Evolutionary conservation across 2,797 vertebrate species (phyloP).

Genomic region (Mustela erminea): DNA sequence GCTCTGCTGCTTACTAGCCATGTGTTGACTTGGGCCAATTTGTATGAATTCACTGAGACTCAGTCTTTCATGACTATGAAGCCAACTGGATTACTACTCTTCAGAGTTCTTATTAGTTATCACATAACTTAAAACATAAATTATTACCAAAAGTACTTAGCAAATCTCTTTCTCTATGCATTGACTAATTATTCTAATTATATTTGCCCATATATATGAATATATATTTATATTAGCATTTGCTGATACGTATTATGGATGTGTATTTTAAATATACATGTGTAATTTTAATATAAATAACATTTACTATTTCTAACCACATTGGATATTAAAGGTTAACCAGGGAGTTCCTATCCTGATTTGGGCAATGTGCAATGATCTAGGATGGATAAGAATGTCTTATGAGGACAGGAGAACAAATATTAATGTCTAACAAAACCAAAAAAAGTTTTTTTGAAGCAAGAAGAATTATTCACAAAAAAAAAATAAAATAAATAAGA

Average conservation of each 20-base stretch:
- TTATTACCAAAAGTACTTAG: not conserved
- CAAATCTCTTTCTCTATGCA: not conserved
- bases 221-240: not conserved
- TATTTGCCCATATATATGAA: not conserved
- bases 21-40: not conserved
- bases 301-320: not conserved
- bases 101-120: not conserved
- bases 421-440: not conserved
- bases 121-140: not conserved
- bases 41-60: not conserved
- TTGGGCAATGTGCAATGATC: not conserved
- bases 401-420: not conserved
- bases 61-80: not conserved
- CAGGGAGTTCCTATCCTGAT: too few relatives aligned
- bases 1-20: not conserved
- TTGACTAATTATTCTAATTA: not conserved
- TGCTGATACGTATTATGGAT: not conserved
- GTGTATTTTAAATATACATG: not conserved
- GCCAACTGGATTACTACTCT: not conserved
- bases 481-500: not conserved
- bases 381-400: not conserved
- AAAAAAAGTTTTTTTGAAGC: conserved; percentile 14
- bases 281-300: not conserved
- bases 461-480: conserved; percentile 17
- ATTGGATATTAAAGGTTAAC: not conserved